These are phyloP conservation scores for Nanorana parkeri DNA, from an alignment of 2,113 vertebrate genomes.

Conservation along the genomic window DNA sequence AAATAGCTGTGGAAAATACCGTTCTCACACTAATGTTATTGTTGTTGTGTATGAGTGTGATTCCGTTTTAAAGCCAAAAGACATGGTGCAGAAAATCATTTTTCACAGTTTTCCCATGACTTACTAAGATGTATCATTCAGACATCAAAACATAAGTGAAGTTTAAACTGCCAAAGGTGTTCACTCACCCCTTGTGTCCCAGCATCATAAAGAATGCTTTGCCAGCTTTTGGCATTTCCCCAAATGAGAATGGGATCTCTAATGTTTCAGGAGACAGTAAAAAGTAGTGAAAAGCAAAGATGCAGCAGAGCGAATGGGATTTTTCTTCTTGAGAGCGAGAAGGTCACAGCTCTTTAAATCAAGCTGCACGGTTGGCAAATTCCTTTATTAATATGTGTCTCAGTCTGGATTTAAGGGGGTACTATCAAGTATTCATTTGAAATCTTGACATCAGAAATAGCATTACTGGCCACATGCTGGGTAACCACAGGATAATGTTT, in stretches of 20 bases:
- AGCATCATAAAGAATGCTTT: conserved; percentile 54
- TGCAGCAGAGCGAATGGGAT: conserved; percentile 56
- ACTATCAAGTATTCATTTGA: conserved; percentile 57
- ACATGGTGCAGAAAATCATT: conserved; percentile 55
- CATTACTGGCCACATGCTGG: conserved; percentile 43
- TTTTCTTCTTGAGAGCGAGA: conserved; percentile 54
- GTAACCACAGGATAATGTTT: conserved; percentile 47
- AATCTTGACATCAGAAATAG: conserved; percentile 52
- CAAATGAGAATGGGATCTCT: conserved; percentile 57
- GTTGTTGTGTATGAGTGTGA: conserved; percentile 46
- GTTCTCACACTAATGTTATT: conserved; percentile 48
- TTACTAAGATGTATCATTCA: conserved; percentile 55
- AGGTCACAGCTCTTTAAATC: conserved; percentile 57
- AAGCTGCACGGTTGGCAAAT: conserved; percentile 56
- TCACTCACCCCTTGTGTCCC: conserved; percentile 45
- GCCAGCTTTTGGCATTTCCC: conserved; percentile 53
- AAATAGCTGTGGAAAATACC: conserved; percentile 30
- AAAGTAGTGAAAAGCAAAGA: conserved; percentile 52
- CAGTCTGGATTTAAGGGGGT: conserved; percentile 53
- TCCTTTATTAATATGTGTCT: conserved; percentile 56
- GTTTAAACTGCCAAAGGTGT: conserved; percentile 54
- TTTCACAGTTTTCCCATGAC: conserved; percentile 54
- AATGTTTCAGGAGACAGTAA: conserved; percentile 56
- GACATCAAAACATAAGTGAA: conserved; percentile 54
- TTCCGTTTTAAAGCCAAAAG: conserved; percentile 40